Conservation (phyloP, 2,888 invertebrate species). For the Dicyrtomina minuta region DNA sequence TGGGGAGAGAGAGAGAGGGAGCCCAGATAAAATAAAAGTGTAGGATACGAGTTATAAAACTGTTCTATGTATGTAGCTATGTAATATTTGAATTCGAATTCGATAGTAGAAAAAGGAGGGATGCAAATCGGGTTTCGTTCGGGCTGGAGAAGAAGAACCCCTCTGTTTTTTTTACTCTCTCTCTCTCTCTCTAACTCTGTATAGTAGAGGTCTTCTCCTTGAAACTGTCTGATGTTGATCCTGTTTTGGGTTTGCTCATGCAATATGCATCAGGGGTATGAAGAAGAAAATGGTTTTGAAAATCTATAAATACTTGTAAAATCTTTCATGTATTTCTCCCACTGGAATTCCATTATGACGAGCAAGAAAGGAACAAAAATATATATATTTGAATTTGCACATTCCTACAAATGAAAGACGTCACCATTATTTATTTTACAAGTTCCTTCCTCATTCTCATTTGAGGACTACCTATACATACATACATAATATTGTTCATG, state of each 20-base stretch:
- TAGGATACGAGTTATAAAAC: neutral
- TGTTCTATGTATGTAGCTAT: neutral
- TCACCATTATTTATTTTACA: slow-evolving; percentile 21
- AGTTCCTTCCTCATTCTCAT: neutral
- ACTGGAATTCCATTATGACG: slow-evolving; percentile 19
- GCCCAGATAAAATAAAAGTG: neutral
- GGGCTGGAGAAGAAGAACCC: neutral
- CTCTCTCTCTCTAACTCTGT: too few species aligned
- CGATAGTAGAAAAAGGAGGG: neutral
- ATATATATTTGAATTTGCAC: neutral
- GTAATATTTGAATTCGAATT: neutral
- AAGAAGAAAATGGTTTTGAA: slow-evolving; percentile 20
- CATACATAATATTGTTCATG: too few species aligned
- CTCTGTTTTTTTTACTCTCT: neutral
- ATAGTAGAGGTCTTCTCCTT: too few species aligned
- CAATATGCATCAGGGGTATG: slow-evolving; percentile 18
- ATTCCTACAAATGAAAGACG: slow-evolving; percentile 20
- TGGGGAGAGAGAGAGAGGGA: neutral
- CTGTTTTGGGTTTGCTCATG: slow-evolving; percentile 8
- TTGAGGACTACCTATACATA: too few species aligned
- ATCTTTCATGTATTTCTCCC: slow-evolving; percentile 16
- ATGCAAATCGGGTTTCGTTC: slow-evolving; percentile 9
- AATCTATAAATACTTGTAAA: slow-evolving; percentile 21
- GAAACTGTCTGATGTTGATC: slow-evolving; percentile 19
- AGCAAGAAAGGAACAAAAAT: slow-evolving; percentile 17